Base-by-base conservation (phyloP, 2,888 invertebrate genomes). In the Aleiodes leptofemur region DNA sequence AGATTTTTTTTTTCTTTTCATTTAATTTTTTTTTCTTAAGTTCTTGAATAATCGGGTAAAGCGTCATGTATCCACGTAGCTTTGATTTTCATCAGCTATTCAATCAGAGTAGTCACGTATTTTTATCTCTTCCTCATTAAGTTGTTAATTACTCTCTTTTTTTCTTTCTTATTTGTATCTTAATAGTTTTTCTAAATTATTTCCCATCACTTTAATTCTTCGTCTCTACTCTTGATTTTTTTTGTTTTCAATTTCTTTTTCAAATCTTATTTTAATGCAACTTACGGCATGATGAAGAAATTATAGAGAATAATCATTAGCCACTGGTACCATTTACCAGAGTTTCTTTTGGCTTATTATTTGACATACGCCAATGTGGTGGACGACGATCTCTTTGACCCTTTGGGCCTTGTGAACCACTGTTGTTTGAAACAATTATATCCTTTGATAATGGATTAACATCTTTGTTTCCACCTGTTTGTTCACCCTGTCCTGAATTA, bases 261-360 rank as follows among this genome's bases (percentile, higher is more conserved):
- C 59, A 76, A 70, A 73, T 38, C 57, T 76, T 70, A 73, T 73
- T 68, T 77, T 72, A 72, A 71, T 70, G 66, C 59, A 68, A 55
- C 23, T 69, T 51, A 59, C 16, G 13, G 38, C 50, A 50, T 53
- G 66, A 59, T 34, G 72, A 53, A 38, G 59, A 69, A 38, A 70
- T 31, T 29, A 51, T 51, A 31, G 14, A 29, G n/a, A 31, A 51
- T 29, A 23, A 69, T 31, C 38, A 79, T 86, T 90, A 90, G 87
- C 90, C 90, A 87, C 90, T 90, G 86, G 93, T 92, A 90, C 94
- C 94, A 90, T 94, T 94, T 82, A 94, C 92, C 90, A 94, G 91
- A 87, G 93, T 90, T 90, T 93, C 93, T 84, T 93, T 92, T 82
- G 92, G 90, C 90, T 92, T 92, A 86, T 90, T 90, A 85, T 91